Evolutionary conservation across 2,888 invertebrate species (phyloP), one percentile per base, ranked within the genome.

Genomic region (Enchytraeus crypticus): DNA sequence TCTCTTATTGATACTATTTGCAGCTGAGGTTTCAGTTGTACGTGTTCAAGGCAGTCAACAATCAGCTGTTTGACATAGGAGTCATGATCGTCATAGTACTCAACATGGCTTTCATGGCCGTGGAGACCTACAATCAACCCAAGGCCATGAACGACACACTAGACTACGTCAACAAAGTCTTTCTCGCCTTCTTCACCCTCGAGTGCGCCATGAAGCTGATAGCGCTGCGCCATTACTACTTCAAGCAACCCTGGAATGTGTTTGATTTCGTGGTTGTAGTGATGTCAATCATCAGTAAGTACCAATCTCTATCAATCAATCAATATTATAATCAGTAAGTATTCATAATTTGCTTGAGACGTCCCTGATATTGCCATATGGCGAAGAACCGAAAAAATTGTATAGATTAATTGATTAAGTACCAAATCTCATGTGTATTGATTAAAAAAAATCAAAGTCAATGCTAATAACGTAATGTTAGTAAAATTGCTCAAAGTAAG

Each of bases 211-310:
- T 95, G 84, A 97, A 97, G 86, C 88, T 96, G 81, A 91, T 96
- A 82, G 95, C 95, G 74, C 87, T 97, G 80, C 87, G 96, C 78
- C 92, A 91, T 83, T 91, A 95, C 84, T 97, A 96, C 84, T 97
- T 97, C 85, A 92, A n/a, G n/a, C n/a, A n/a, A n/a, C n/a, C n/a
- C n/a, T n/a, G n/a, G n/a, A n/a, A n/a, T n/a, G n/a, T n/a, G 92
- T 97, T 97, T 84, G 96, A 97, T 86, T 92, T 93, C 84, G 90
- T 95, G 80, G 95, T 97, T 80, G 96, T 96, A 80, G 91, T 93
- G 84, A 87, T 96, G 82, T 96, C 96, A 81, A 91, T 97, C 84
- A 86, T 95, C 84, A 91, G 93, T 92, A 84, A 86, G 67, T 33
- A 56, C 32, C 29, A 33, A 27, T 27, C n/a, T n/a, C n/a, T n/a